A percentile compares a stretch with the other conserved stretches of the same genome.
phyloP scores from a whole-genome alignment of 2,797 vertebrate species.

The Urophycis tenuis region DNA sequence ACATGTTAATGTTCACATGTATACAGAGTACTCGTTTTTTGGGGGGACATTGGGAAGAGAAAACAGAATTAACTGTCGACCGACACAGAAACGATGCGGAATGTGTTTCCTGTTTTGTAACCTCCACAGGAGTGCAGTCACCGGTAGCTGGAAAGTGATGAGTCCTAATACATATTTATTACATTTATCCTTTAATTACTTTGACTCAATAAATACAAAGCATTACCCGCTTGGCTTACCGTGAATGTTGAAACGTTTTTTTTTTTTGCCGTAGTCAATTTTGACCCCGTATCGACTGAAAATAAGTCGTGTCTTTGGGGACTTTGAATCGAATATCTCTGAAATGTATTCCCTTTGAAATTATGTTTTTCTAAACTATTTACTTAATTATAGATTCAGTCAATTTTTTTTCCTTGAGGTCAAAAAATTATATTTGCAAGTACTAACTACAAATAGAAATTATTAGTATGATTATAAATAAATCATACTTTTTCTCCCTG shows the following conservation, averaged over 20 bases:
- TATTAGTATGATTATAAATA: not conserved
- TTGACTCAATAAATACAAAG: not conserved
- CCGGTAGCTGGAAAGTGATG: no score
- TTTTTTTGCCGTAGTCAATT: not conserved
- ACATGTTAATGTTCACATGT: no score
- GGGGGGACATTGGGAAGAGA: no score
- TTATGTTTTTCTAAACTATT: not conserved
- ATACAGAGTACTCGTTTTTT: no score
- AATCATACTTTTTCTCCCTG: not conserved
- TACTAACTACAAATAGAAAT: not conserved
- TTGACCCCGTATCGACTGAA: not conserved
- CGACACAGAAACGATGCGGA: no score
- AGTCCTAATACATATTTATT: no score
- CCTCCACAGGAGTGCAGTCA: no score
- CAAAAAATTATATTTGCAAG: not conserved
- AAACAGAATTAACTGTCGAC: no score
- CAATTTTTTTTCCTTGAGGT: not conserved
- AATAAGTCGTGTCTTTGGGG: not conserved
- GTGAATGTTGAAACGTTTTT: not conserved
- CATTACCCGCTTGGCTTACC: not conserved
- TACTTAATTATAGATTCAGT: not conserved
- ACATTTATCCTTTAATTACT: not conserved
- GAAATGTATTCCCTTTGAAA: not conserved
- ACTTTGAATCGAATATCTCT: not conserved
- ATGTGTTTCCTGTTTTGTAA: no score